Base-by-base conservation (phyloP, 2,797 vertebrate species). In the Gymnodraco acuticeps region DNA sequence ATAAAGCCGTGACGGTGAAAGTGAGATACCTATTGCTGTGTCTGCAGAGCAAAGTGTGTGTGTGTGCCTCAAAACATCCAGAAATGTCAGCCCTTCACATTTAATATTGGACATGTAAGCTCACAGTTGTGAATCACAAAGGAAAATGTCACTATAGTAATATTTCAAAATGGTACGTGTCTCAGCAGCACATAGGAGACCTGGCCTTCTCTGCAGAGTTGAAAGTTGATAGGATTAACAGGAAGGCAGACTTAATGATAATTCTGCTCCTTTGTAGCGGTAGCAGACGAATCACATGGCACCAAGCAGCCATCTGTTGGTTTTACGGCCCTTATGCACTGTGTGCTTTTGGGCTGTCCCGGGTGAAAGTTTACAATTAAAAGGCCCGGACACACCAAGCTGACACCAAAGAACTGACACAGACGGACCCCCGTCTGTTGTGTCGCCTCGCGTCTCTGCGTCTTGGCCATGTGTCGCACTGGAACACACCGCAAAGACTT, bases 21-120 rank as follows among this genome's bases (percentile, higher is more conserved):
- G 81, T 15, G 61, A 86, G 79, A 87, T 80, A 78, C 74, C 78
- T 76, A 82, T 5, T 7, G 77, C 90, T 88, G 80, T 80, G 73
- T 86, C 88, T 77, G 10, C 19, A 23, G n/a, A 60, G 48, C 51
- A 53, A 58, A 61, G 53, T 19, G 53, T 65, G 65, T 73, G 23
- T 55, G 19, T 60, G 45, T 42, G 65, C 23, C 31, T 53, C 6
- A 27, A 69, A 38, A 38, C 3, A 41, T 75, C 47, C 45, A 64
- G n/a, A 33, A 52, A 64, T 45, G 67, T 67, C 41, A 51, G 50
- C n/a, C 46, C 33, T 3, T 63, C 60, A 3, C 52, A 42, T 66
- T 47, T 5, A 27, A 47, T 48, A 47, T 31, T 4, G 13, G 31
- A 66, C 54, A 50, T 31, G 43, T 3, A 19, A 53, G 64, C 15